Conservation (phyloP, 2,888 invertebrate genomes). For the Standfussiana lucernea region DNA sequence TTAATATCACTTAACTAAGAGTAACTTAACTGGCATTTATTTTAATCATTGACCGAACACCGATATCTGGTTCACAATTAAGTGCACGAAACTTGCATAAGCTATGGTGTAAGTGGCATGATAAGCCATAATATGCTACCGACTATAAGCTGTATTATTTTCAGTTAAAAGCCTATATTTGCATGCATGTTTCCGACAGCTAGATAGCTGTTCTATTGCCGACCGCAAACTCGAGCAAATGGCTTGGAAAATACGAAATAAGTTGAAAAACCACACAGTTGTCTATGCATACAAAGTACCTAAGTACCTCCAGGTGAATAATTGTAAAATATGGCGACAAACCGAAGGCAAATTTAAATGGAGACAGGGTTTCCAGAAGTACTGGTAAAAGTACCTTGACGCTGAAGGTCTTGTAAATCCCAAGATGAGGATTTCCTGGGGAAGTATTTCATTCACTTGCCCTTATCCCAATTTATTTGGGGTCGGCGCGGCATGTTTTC, state of each 20-base stretch:
- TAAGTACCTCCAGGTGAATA: background rate
- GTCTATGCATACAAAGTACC: background rate
- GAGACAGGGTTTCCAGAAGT: background rate
- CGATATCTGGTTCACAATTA: constrained; percentile 5
- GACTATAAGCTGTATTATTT: constrained; percentile 5
- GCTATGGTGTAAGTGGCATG: constrained; percentile 3
- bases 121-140: constrained; percentile 2
- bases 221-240: constrained; percentile 22
- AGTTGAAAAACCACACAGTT: constrained; percentile 13
- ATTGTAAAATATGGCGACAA: background rate
- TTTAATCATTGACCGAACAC: background rate
- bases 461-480: background rate
- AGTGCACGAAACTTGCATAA: constrained; percentile 15
- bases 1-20: background rate
- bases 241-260: constrained; percentile 8
- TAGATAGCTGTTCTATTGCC: background rate
- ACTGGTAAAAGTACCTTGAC: background rate
- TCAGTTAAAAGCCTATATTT: constrained; percentile 15
- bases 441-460: background rate
- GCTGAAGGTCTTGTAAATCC: background rate
- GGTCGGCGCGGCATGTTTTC: background rate
- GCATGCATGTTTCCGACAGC: background rate
- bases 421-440: background rate
- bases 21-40: background rate
- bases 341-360: background rate